Evolutionary conservation across 1,140 invertebrate genomes (phyloP), one percentile per base, ranked within the genome.

Genomic region (Lucilia cuprina): DNA sequence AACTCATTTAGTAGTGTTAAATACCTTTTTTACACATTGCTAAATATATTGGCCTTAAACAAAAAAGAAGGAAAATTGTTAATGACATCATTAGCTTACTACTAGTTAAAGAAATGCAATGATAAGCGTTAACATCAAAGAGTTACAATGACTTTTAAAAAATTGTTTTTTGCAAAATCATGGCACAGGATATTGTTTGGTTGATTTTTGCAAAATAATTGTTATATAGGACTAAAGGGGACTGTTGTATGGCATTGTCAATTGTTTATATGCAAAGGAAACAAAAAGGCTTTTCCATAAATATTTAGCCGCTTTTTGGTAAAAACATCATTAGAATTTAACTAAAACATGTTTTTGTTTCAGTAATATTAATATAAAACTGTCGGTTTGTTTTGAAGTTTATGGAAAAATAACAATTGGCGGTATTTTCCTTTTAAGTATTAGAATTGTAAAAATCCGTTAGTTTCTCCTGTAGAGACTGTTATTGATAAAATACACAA

Each of bases 81-180:
- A 77, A 77, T 77, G 74, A 77, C 35, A 77, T 77, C 74, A 77
- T 77, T 77, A 77, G 74, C 74, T 41, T 41, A 77, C 30, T 34
- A 30, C 30, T 30, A 77, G 35, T 41, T 41, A 41, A 41, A n/a
- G 50, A 47, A 77, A 77, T 30, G 25, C 1, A 30, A 30, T 30
- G 25, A 17, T 12, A 77, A 35, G 34, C n/a, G 74, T n/a, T 8
- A 41, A 77, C 74, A 77, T 77, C 74, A 77, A 77, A 77, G 74
- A 41, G 74, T 17, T 77, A 77, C 12, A 35, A 77, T 35, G 74
- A 41, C 50, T 55, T 55, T 55, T 8, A 10, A 41, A 41, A 41
- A 41, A 41, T 7, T 49, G 9, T 55, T 55, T 41, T 41, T 8
- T 77, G 74, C 34, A 2, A n/a, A n/a, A 35, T 77, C 74, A 77